Evolutionary conservation across 2,113 vertebrate species (phyloP), one percentile per base, ranked within the genome.

Genomic region (Silurus meridionalis): DNA sequence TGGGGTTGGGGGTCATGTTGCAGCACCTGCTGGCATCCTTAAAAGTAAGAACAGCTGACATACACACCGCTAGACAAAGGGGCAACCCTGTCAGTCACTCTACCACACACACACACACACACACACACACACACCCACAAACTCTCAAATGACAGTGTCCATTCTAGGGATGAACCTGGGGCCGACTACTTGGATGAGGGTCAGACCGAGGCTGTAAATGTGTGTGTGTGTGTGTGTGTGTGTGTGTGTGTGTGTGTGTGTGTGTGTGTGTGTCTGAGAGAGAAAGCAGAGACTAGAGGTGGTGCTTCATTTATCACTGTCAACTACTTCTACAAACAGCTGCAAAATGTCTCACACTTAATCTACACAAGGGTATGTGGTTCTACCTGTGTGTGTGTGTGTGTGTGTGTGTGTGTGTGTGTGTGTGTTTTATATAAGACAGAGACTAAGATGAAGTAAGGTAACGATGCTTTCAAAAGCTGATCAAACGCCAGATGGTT

Each of bases 21-120:
- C 88, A 88, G 91, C 94, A 95, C 93, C 95, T 95, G 95, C 93
- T 93, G 93, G 82, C 91, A 93, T 92, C 90, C 90, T 93, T 94
- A 85, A 61, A 57, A 72, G 80, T 74, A 23, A 82, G 87, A 90
- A 92, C 94, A 94, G 94, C 93, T 95, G 93, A 94, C 91, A 92
- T 92, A 92, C 91, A 86, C 85, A 87, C 88, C 75, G 86, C 86
- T 90, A 89, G 90, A 88, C 90, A 92, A 85, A 71, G 82, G 71
- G 84, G 84, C 85, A 82, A 83, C 86, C 83, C 83, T 83, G 86
- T 86, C 89, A 85, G 83, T 86, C 55, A 83, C 83, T 88, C 83
- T 85, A 89, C 75, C 46, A 72, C 86, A 84, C 86, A 88, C 79
- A 84, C 75, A 80, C 80, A 81, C 87, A 80, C 46, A 71, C 82